Base-by-base conservation (phyloP, 2,888 invertebrate species). In the Rutpela maculata region DNA sequence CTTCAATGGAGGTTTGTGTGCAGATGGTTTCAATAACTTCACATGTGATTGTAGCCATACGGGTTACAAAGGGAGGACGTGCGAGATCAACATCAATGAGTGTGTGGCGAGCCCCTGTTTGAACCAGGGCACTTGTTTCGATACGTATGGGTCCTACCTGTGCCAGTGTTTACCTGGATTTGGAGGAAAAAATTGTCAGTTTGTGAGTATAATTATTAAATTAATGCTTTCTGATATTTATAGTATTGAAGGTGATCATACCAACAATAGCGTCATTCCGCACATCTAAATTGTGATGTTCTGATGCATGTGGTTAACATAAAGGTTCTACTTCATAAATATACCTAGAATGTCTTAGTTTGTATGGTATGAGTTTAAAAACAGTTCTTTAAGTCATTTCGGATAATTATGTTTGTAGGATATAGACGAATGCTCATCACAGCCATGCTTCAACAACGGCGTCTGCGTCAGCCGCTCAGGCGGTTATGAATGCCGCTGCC, bases 161-260 rank as follows among this genome's bases (percentile, higher is more conserved):
- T 97, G 97, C 88, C 94, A 94, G 84, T 97, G 97, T 89, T 91
- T 91, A 73, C 91, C 92, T 12, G 96, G 96, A n/a, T 97, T 94
- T 90, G 94, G 93, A 74, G 97, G 97, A 31, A 93, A 93, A 78
- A 93, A 94, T 80, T 97, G 97, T 88, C 95, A 96, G 86, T 90
- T 91, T 87, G 94, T 94, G 85, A 89, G 90, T 87, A 11, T 12
- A 50, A 43, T 12, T 43, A 43, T 26, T 26, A 3, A 3, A 26
- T 26, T 1, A 26, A 26, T 3, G 22, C 4, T 26, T 26, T 26
- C 22, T 26, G n/a, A n/a, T n/a, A 38, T 3, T 26, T 26, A 26
- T 26, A 26, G 26, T 6, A 6, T 26, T 6, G 3, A 26, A 26
- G 3, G 26, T 35, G 62, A 75, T 75, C 22, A 65, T 57, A 50